Conservation (phyloP, 2,888 invertebrate genomes). For the Caenorhabditis sp. region DNA sequence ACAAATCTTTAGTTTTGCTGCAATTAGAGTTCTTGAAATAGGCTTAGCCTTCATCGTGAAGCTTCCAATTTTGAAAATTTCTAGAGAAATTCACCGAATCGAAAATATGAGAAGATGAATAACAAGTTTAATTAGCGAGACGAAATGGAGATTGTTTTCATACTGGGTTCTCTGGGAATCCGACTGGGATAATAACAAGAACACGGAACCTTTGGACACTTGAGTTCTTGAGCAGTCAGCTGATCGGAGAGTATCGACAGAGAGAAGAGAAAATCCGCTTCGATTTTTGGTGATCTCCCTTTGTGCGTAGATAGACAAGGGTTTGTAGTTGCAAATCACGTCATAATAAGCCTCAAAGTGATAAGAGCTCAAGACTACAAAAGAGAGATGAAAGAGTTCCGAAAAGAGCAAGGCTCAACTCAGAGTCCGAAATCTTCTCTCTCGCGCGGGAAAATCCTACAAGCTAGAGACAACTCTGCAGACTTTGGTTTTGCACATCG, state of each 20-base stretch:
- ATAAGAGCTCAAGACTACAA: background rate
- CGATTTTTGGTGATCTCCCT: constrained; percentile 20
- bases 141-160: constrained; percentile 27
- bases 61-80: background rate
- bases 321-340: constrained; percentile 17
- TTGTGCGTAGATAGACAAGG: constrained; percentile 18
- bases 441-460: background rate
- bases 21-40: constrained; percentile 4
- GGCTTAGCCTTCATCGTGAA: background rate
- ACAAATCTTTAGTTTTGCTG: constrained; percentile 7
- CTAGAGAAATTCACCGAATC: background rate
- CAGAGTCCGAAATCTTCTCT: background rate
- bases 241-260: constrained; percentile 16
- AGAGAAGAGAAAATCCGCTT: background rate
- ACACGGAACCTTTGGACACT: constrained; percentile 8
- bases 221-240: constrained; percentile 43
- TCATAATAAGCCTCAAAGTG: background rate
- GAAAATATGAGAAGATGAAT: constrained; percentile 1
- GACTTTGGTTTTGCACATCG: background rate
- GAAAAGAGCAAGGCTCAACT: constrained; percentile 4
- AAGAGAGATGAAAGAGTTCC: constrained; percentile 12
- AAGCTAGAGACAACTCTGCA: background rate
- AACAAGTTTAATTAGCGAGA: constrained; percentile 35
- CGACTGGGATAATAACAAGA: background rate
- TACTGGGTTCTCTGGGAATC: constrained; percentile 8